These are phyloP conservation scores for Nannoperca australis DNA, from an alignment of 2,797 vertebrate genomes.

Conservation along the genomic window DNA sequence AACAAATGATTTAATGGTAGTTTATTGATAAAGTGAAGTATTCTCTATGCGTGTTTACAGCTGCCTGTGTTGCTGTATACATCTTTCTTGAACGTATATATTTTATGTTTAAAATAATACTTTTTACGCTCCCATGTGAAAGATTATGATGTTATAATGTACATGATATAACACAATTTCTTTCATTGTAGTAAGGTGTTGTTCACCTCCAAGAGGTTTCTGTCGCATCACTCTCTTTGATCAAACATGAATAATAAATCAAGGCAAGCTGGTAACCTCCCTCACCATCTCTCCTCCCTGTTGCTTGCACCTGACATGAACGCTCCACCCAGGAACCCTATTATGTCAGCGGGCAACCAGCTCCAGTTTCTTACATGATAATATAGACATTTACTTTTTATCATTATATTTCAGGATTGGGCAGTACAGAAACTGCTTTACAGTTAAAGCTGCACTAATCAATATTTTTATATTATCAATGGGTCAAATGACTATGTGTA, in stretches of 20 bases:
- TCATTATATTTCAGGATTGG: slow-evolving; percentile 8
- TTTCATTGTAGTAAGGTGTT: slow-evolving; percentile 20
- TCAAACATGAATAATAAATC: slow-evolving; percentile 74
- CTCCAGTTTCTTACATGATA: slow-evolving; percentile 40
- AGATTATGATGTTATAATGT: not conserved
- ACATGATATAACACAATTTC: slow-evolving; percentile 4
- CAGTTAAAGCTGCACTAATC: not conserved
- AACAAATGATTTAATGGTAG: not conserved
- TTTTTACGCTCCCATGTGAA: not conserved
- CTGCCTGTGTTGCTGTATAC: not conserved
- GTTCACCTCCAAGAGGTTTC: slow-evolving; percentile 35
- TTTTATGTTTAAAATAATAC: not conserved
- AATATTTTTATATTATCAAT: not conserved
- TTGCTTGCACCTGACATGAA: slow-evolving; percentile 46
- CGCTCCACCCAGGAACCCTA: slow-evolving; percentile 45
- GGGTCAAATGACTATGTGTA: not conserved
- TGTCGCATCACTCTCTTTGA: slow-evolving; percentile 66
- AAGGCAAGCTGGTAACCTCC: slow-evolving; percentile 52
- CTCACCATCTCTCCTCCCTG: slow-evolving; percentile 39
- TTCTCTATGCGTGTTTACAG: not conserved
- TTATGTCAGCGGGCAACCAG: slow-evolving; percentile 34
- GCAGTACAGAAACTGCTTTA: not conserved
- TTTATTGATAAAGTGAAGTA: not conserved
- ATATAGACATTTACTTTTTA: slow-evolving; percentile 6
- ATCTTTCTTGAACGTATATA: not conserved